Conservation (phyloP, 2,113 vertebrate species). For the Platycercus adscitus region DNA sequence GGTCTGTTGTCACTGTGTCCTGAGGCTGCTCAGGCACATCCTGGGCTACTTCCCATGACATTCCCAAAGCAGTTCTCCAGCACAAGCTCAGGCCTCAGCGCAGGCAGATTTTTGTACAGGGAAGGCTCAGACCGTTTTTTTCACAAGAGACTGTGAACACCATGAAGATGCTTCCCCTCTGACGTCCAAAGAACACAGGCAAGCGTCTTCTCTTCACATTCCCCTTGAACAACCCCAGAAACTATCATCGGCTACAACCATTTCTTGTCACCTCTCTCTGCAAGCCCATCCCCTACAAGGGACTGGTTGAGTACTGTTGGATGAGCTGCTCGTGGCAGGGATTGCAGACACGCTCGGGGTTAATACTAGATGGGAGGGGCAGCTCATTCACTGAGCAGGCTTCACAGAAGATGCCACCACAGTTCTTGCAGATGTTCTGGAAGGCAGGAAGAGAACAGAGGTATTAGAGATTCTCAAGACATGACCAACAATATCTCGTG, state of each 20-base stretch:
- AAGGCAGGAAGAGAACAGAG: not conserved
- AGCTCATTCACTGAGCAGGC: conserved; percentile 83
- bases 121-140: not conserved
- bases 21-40: not conserved
- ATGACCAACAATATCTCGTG: not conserved
- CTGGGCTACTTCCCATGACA: fast-evolving
- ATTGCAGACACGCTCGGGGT: conserved; percentile 84
- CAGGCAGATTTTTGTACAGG: not conserved
- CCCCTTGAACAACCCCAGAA: not conserved
- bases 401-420: conserved; percentile 83
- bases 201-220: not conserved
- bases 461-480: not conserved
- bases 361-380: conserved; percentile 90
- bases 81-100: not conserved
- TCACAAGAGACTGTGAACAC: not conserved
- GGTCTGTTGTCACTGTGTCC: not conserved
- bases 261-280: not conserved
- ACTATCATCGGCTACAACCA: fast-evolving
- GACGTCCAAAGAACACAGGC: not conserved
- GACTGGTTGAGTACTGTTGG: conserved; percentile 84
- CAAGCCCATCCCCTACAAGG: conserved; percentile 64
- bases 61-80: not conserved
- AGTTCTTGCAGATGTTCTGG: conserved; percentile 89
- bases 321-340: conserved; percentile 82
- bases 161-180: not conserved